Evolutionary conservation across 2,888 invertebrate genomes (phyloP).

Genomic region (Troilus luridus): DNA sequence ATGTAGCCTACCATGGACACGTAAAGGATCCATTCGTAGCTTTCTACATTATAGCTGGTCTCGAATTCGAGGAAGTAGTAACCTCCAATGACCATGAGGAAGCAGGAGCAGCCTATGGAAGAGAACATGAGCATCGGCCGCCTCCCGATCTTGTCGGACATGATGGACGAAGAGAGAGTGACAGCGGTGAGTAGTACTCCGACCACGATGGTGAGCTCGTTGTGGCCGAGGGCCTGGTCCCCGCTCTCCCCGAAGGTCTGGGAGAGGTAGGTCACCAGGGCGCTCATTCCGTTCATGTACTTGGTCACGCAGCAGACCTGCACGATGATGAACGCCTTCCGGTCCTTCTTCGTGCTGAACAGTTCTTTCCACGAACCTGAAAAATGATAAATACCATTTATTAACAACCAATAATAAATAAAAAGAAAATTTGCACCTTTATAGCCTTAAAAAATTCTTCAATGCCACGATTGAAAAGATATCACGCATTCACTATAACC

Average conservation of each 20-base stretch:
- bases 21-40: constrained; percentile 62
- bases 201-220: constrained; percentile 61
- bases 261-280: constrained; percentile 62
- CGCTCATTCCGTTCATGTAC: constrained; percentile 63
- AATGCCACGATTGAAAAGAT: no score
- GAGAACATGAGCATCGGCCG: constrained; percentile 64
- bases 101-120: constrained; percentile 60
- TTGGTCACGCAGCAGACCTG: constrained; percentile 63
- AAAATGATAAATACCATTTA: background rate
- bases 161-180: constrained; percentile 60
- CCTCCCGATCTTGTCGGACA: constrained; percentile 64
- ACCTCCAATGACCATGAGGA: constrained; percentile 58
- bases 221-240: constrained; percentile 46
- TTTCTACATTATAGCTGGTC: constrained; percentile 53
- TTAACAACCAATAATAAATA: background rate
- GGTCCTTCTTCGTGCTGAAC: constrained; percentile 62
- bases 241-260: constrained; percentile 63
- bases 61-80: constrained; percentile 63
- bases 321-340: constrained; percentile 63
- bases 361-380: constrained; percentile 58
- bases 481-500: no score
- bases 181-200: constrained; percentile 63
- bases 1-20: constrained; percentile 61
- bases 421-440: background rate
- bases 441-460: no score